Conservation (phyloP, 2,888 invertebrate species). For the Andrena marginata region DNA sequence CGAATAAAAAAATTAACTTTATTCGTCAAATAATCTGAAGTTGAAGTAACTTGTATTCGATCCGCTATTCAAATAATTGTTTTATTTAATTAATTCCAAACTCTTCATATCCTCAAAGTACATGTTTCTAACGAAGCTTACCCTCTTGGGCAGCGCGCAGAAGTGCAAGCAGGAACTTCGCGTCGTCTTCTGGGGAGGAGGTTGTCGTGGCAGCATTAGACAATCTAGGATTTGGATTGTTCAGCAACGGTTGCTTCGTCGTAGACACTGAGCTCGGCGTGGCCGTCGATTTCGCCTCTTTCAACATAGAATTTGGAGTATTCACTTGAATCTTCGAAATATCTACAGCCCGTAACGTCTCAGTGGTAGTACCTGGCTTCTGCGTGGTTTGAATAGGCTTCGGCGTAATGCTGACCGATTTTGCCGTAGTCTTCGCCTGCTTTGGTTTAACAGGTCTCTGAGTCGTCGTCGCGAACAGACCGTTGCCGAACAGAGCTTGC, state of each 20-base stretch:
- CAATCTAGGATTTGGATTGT: constrained; percentile 70
- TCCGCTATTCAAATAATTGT: no score
- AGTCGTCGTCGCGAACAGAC: constrained; percentile 71
- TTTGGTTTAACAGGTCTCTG: constrained; percentile 80
- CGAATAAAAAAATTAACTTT: no score
- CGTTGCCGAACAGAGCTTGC: constrained; percentile 79
- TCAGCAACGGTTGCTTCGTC: constrained; percentile 51
- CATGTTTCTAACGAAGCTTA: constrained; percentile 33
- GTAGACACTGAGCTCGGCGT: constrained; percentile 62
- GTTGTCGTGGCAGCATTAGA: constrained; percentile 68
- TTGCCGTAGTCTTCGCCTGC: constrained; percentile 63
- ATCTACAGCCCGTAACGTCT: constrained; percentile 56
- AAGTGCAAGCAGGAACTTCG: constrained; percentile 79
- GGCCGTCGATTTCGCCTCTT: constrained; percentile 2
- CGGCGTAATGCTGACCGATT: constrained; percentile 79
- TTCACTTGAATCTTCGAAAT: constrained; percentile 64
- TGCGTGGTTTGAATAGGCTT: constrained; percentile 84
- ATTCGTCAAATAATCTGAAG: no score
- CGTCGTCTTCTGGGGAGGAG: constrained; percentile 80
- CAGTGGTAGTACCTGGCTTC: constrained; percentile 38
- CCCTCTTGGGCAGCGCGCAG: constrained; percentile 73
- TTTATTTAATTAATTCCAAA: no score
- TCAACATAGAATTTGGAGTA: constrained; percentile 71
- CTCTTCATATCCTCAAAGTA: not conserved
- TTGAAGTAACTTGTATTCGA: no score